Evolutionary conservation across 1,140 invertebrate species (phyloP).

Genomic region (Cydia splendana): DNA sequence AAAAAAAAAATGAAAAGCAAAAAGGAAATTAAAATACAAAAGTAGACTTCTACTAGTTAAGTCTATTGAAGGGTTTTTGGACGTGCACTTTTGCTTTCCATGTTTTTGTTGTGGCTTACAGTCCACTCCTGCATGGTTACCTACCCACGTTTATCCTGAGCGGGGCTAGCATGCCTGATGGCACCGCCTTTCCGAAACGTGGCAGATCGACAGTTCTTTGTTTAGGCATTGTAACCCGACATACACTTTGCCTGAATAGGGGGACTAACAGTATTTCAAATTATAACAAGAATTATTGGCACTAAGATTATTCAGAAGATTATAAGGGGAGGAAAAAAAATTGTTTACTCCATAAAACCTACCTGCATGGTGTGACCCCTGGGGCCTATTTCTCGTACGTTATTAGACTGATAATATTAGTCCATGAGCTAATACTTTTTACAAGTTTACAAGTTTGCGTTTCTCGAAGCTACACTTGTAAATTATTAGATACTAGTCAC

Average conservation of each 20-base stretch:
- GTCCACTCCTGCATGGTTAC: constrained; percentile 29
- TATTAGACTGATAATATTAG: too few relatives aligned
- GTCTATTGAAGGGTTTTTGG: too few relatives aligned
- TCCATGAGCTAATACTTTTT: too few relatives aligned
- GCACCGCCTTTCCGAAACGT: constrained; percentile 70
- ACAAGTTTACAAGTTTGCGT: too few relatives aligned
- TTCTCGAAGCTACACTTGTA: too few relatives aligned
- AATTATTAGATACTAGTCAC: too few relatives aligned
- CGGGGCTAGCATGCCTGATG: constrained; percentile 51
- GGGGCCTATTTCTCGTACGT: too few relatives aligned
- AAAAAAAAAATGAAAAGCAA: neutral
- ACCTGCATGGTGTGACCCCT: constrained; percentile 12
- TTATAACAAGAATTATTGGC: constrained; percentile 58
- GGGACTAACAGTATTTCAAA: constrained; percentile 66
- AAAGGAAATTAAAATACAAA: neutral
- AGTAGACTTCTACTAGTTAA: neutral
- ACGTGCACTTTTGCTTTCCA: neutral
- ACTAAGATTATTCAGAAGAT: neutral
- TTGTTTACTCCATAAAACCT: neutral
- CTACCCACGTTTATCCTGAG: constrained; percentile 71
- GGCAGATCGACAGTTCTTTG: constrained; percentile 72
- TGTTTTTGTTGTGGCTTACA: neutral
- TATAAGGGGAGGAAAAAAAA: neutral
- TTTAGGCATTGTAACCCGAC: constrained; percentile 62
- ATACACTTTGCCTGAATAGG: constrained; percentile 71